phyloP scores from a whole-genome alignment of 2,113 vertebrate species.

The Caranx melampygus region DNA sequence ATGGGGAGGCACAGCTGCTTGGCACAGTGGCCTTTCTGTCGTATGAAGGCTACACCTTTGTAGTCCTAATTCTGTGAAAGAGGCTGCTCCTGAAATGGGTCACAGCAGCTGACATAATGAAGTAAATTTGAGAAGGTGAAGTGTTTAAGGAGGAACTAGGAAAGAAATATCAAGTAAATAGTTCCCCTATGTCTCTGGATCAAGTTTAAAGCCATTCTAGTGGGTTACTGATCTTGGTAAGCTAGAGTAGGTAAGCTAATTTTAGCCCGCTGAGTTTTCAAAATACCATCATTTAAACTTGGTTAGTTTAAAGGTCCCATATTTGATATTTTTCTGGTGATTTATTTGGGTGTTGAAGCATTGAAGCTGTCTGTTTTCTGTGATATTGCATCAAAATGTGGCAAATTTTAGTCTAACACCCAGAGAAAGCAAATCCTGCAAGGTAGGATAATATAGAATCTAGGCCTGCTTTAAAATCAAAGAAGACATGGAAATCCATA shows the following conservation, averaged over 20 bases:
- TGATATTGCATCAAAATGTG: no score
- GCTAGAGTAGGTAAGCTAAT: background rate
- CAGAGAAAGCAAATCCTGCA: no score
- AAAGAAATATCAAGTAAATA: constrained; percentile 8
- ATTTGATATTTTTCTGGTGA: no score
- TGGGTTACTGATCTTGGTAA: background rate
- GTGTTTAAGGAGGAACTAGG: constrained; percentile 6
- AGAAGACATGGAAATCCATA: no score
- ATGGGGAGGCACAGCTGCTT: background rate
- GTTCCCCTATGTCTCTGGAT: background rate
- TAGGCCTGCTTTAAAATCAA: no score
- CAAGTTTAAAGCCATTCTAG: background rate
- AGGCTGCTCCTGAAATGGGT: constrained; percentile 29
- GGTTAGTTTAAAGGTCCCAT: no score
- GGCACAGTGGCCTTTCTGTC: constrained; percentile 16
- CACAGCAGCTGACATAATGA: constrained; percentile 39
- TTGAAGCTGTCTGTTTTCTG: background rate
- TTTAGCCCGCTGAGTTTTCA: background rate
- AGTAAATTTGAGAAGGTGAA: background rate
- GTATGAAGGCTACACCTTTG: constrained; percentile 30
- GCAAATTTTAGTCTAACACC: no score
- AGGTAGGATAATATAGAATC: no score
- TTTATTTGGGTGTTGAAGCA: no score
- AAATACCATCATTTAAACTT: no score
- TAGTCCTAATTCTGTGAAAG: constrained; percentile 4